A percentile compares a stretch with the other conserved stretches of the same genome.
phyloP scores from a whole-genome alignment of 2,113 vertebrate genomes.

The Jacana jacana region DNA sequence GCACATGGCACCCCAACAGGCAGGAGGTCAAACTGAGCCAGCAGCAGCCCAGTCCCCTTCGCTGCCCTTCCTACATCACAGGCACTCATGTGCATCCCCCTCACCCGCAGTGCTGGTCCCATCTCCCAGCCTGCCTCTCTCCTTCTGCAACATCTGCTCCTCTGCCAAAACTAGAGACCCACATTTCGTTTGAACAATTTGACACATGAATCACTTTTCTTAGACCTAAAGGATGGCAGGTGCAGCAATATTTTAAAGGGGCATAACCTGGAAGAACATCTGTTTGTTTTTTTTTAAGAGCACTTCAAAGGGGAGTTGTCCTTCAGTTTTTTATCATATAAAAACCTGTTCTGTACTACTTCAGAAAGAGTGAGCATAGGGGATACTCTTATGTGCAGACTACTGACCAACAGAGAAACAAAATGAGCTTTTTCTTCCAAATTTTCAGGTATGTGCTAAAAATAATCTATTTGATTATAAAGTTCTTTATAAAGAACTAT shows the following conservation, averaged over 20 bases:
- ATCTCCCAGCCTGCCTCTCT: background rate
- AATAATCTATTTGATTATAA: background rate
- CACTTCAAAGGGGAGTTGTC: background rate
- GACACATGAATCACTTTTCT: background rate
- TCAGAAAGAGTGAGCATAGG: background rate
- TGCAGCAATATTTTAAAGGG: background rate
- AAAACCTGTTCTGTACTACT: background rate
- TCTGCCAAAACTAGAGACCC: background rate
- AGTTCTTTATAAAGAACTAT: background rate
- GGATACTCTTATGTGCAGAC: background rate
- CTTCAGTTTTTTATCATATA: background rate
- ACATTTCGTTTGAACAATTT: background rate
- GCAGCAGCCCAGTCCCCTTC: background rate
- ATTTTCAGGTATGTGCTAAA: background rate
- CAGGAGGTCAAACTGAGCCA: rapidly evolving
- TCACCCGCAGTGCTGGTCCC: rapidly evolving
- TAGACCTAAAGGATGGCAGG: background rate
- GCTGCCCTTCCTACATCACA: rapidly evolving
- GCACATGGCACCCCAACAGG: background rate
- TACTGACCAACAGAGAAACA: background rate
- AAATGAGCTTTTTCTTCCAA: background rate
- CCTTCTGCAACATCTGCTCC: background rate
- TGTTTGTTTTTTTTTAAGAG: background rate
- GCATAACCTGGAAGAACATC: background rate
- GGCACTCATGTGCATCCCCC: background rate